Percentiles rank a stretch among this genome's conserved stretches.
phyloP scores from a whole-genome alignment of 2,888 invertebrate genomes.

The Caenorhabditis auriculariae region DNA sequence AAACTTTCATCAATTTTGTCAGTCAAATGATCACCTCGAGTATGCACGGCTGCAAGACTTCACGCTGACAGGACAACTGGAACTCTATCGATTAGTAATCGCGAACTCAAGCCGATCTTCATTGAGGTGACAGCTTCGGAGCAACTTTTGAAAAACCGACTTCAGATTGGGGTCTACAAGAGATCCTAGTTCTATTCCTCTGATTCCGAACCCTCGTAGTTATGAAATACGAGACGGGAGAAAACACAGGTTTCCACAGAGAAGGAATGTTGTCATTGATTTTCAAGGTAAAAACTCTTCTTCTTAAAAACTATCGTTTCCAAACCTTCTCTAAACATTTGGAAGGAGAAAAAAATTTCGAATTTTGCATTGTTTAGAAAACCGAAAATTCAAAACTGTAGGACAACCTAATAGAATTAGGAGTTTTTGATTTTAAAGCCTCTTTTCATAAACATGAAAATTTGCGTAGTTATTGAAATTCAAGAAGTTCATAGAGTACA shows the following conservation, averaged over 20 bases:
- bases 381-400: no score
- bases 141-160: conserved; percentile 3
- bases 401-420: no score
- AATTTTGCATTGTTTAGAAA: no score
- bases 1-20: not conserved
- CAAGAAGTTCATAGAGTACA: no score
- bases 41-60: conserved; percentile 31
- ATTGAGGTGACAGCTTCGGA: conserved; percentile 6
- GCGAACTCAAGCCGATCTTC: conserved; percentile 27
- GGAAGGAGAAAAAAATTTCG: no score
- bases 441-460: no score
- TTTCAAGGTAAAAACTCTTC: conserved; percentile 39
- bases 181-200: not conserved
- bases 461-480: no score
- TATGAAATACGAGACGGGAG: conserved; percentile 34
- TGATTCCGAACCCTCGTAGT: conserved; percentile 9
- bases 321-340: no score
- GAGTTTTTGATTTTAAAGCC: no score
- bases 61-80: conserved; percentile 19
- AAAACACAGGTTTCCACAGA: conserved; percentile 33
- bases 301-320: no score
- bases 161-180: conserved; percentile 5
- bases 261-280: conserved; percentile 33
- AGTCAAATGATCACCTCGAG: conserved; percentile 34
- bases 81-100: conserved; percentile 42